Conservation (phyloP, 30 jellyfish, hydroid and myxozoan species). For the Hydractinia echinata region DNA sequence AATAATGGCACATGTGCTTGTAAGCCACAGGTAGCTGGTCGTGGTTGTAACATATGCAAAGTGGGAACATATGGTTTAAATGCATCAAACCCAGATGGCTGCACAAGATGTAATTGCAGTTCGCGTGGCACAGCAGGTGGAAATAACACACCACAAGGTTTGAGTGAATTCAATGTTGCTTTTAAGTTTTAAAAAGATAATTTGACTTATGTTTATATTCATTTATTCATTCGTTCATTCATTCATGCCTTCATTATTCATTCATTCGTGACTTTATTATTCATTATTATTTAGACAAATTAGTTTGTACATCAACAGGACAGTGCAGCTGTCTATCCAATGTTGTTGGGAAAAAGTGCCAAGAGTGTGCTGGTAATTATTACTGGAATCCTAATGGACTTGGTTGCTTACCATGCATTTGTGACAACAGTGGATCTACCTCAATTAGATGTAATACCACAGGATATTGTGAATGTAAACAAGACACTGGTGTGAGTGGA, state of each 20-base stretch:
- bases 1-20: constrained; percentile 82
- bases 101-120: constrained; percentile 79
- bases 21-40: constrained; percentile 75
- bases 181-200: too few relatives aligned
- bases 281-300: constrained; percentile 33
- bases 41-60: constrained; percentile 71
- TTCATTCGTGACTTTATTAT: too few relatives aligned
- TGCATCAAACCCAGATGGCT: constrained; percentile 65
- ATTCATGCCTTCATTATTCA: too few relatives aligned
- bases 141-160: constrained; percentile 67
- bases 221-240: too few relatives aligned
- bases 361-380: constrained; percentile 50
- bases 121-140: constrained; percentile 94
- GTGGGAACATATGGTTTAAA: constrained; percentile 79
- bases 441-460: constrained; percentile 60
- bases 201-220: too few relatives aligned
- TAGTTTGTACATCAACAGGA: constrained; percentile 73
- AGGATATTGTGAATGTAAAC: constrained; percentile 76
- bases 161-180: neutral
- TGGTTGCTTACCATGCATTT: constrained; percentile 88
- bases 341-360: constrained; percentile 76
- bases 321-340: constrained; percentile 83
- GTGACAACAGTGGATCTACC: constrained; percentile 74
- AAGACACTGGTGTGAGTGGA: constrained; percentile 91
- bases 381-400: constrained; percentile 95